Conservation (phyloP, 2,888 invertebrate genomes). For the Hypercompe scribonia region DNA sequence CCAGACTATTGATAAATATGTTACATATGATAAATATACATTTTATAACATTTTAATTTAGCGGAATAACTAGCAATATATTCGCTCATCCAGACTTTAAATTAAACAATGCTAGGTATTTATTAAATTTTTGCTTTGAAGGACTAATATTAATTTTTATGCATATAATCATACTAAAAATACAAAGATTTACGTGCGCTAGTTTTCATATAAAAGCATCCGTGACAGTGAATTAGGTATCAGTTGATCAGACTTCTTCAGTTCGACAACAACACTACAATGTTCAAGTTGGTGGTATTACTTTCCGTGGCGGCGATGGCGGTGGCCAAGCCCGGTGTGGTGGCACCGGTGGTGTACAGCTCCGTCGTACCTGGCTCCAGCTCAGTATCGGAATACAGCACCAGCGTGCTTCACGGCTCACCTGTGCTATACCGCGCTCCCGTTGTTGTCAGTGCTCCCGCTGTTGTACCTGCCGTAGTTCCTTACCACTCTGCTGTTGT, state of each 20-base stretch:
- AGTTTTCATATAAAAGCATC: slow-evolving; percentile 73
- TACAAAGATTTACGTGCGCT: background rate
- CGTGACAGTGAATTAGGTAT: slow-evolving; percentile 60
- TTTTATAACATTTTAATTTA: background rate
- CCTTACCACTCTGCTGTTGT: slow-evolving; percentile 72
- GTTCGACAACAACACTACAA: slow-evolving; percentile 79
- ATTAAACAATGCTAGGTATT: background rate
- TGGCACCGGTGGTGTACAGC: slow-evolving; percentile 61
- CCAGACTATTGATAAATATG: too few relatives aligned
- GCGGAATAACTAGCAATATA: background rate
- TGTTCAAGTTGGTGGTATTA: slow-evolving; percentile 87
- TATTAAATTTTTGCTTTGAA: background rate
- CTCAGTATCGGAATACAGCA: background rate
- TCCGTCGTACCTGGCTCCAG: slow-evolving; percentile 27
- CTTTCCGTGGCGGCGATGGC: slow-evolving; percentile 87
- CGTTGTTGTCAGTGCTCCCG: background rate
- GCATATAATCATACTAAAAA: background rate
- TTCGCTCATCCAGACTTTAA: background rate
- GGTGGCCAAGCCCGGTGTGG: slow-evolving; percentile 80
- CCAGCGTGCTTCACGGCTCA: background rate
- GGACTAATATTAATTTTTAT: slow-evolving; percentile 1
- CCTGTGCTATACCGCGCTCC: background rate
- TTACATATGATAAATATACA: too few relatives aligned
- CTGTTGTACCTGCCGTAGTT: background rate
- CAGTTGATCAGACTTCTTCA: slow-evolving; percentile 71